Conservation (phyloP, 2,113 vertebrate species). For the Meleagris gallopavo region DNA sequence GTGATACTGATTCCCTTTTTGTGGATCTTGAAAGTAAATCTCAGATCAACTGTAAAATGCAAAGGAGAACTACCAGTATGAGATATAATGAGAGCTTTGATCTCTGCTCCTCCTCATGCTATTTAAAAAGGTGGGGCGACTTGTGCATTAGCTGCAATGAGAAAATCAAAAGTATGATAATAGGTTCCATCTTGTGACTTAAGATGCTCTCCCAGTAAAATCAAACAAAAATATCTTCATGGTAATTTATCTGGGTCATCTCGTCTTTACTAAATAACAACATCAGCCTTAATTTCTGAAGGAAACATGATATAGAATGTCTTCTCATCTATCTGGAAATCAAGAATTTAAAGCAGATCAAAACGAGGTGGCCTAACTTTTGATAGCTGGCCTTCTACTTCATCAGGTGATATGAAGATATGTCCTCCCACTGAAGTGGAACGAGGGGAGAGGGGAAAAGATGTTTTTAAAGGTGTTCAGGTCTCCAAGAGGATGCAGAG, state of each 20-base stretch:
- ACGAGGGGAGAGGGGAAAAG: background rate
- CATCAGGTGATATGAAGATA: background rate
- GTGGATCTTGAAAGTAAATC: background rate
- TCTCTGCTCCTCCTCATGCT: background rate
- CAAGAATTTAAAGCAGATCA: background rate
- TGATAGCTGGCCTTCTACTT: background rate
- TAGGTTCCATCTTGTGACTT: background rate
- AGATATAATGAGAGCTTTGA: background rate
- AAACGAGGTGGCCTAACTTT: background rate
- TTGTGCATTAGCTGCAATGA: background rate
- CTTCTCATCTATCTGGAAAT: background rate
- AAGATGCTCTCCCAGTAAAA: background rate
- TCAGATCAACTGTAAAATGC: background rate
- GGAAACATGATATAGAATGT: background rate
- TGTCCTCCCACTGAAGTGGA: background rate
- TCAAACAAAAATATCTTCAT: background rate
- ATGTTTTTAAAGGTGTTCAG: background rate
- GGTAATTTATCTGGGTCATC: background rate
- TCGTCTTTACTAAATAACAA: background rate
- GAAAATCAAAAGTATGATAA: background rate
- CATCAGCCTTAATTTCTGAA: background rate
- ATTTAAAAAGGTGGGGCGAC: background rate
- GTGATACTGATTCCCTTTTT: background rate
- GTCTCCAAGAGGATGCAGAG: background rate
- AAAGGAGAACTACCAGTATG: background rate